These are phyloP conservation scores for Globia sparganii DNA, from an alignment of 2,888 invertebrate species.

Conservation along the genomic window DNA sequence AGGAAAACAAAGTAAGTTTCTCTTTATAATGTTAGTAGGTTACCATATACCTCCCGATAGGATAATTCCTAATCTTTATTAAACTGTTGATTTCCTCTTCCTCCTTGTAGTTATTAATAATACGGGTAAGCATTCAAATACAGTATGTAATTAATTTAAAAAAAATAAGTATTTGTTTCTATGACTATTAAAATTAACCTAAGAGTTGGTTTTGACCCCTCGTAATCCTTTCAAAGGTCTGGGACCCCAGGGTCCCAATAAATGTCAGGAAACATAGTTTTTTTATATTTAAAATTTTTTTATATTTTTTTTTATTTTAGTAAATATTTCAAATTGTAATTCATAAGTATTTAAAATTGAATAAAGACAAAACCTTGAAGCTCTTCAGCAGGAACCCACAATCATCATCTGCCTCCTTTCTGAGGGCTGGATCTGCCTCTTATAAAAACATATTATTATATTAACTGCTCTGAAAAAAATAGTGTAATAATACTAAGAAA, in stretches of 20 bases:
- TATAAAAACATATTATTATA: not conserved
- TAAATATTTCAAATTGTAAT: not conserved
- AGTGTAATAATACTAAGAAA: not conserved
- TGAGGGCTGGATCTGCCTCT: not conserved
- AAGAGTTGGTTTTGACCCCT: not conserved
- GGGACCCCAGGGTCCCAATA: not conserved
- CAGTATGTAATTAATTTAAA: not conserved
- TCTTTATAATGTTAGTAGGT: not conserved
- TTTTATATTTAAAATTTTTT: not conserved
- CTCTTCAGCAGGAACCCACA: not conserved
- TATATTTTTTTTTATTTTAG: not conserved
- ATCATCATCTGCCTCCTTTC: not conserved
- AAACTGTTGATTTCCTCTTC: conserved; percentile 7
- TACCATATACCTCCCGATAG: not conserved
- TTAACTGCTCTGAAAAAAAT: not conserved
- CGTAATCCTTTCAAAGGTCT: fast-evolving
- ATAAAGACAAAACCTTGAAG: not conserved
- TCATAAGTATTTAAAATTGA: not conserved
- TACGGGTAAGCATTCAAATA: not conserved
- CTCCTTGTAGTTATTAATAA: not conserved
- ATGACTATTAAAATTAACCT: not conserved
- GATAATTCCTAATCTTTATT: not conserved
- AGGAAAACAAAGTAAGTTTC: conserved; percentile 9
- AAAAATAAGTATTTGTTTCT: not conserved
- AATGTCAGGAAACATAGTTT: not conserved